Conservation (phyloP, 1,140 invertebrate species). For the Cyclina sinensis region DNA sequence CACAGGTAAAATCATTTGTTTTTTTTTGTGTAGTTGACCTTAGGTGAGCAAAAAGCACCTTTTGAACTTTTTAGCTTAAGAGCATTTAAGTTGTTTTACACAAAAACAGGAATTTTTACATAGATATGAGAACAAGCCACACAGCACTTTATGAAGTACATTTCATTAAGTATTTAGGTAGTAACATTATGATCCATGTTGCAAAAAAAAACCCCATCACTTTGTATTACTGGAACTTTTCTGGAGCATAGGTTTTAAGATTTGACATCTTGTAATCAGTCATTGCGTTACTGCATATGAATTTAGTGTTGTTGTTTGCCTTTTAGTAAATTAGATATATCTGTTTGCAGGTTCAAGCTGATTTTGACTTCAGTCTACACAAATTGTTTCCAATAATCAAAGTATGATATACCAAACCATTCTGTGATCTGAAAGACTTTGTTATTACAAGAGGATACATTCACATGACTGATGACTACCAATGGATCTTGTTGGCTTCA, state of each 20-base stretch:
- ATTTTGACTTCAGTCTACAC: slow-evolving; percentile 96
- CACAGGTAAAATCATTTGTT: slow-evolving; percentile 84
- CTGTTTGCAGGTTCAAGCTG: slow-evolving; percentile 90
- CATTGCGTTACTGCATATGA: too few species aligned
- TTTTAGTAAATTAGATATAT: too few species aligned
- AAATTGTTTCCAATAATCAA: slow-evolving; percentile 96
- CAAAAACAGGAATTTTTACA: neutral
- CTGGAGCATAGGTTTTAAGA: too few species aligned
- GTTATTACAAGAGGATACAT: neutral
- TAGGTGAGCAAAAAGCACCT: neutral
- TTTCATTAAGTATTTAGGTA: too few species aligned
- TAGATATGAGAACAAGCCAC: neutral
- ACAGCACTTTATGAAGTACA: neutral
- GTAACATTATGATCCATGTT: too few species aligned
- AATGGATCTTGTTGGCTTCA: too few species aligned
- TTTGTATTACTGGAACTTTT: too few species aligned
- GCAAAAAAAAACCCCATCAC: too few species aligned
- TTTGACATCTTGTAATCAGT: too few species aligned
- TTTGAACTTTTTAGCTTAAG: neutral
- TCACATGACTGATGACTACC: too few species aligned
- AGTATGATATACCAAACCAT: slow-evolving; percentile 28
- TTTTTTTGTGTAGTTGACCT: too few species aligned
- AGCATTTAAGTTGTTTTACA: neutral
- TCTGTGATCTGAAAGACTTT: neutral
- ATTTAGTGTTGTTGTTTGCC: too few species aligned